Base-by-base conservation (phyloP, 2,113 vertebrate species). In the Heterochromis multidens region DNA sequence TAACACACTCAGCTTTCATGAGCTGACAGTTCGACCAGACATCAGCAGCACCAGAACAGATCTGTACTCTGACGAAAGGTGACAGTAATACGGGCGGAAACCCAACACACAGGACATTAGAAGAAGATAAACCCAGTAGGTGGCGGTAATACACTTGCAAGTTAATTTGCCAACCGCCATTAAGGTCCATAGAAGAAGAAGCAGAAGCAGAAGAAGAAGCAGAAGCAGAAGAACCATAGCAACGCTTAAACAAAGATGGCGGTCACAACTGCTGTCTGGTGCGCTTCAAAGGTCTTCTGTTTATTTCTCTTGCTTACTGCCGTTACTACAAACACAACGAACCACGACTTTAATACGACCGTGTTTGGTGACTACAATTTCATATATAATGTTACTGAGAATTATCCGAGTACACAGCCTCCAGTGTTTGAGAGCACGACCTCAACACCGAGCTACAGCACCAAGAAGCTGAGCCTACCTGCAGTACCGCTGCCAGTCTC, bases 201-300 rank as follows among this genome's bases (percentile, higher is more conserved):
- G 2, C 1, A 72, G 5, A 14, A 10, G 7, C 0, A 46, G 43
- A 46, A 43, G 40, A 13, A 67, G 63, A 54, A 16, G 80, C 67
- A 85, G 61, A 79, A 84, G 90, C 89, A 76, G 10, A 74, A 57
- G 7, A 54, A 70, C 90, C 91, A 93, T 93, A 93, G 89, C 85
- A 93, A 93, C 93, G 58, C 0, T 31, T 2, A 81, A 87, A 93
- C 89, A 92, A 87, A 88, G 0, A 94, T 94, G 94, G 92, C 82
- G 72, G 25, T n/a, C 2, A 62, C 11, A 0, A 1, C 1, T 1
- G 5, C 6, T 4, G 19, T 13, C 6, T 19, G 25, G 10, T 25
- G 1, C 2, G 6, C 1, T 8, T 25, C 5, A 16, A 11, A 6
- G 1, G 2, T 88, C 1, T 49, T 91, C 3, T 10, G 8, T 40